Evolutionary conservation across 2,888 invertebrate genomes (phyloP), one percentile per base, ranked within the genome.

Genomic region (Eledone cirrhosa): DNA sequence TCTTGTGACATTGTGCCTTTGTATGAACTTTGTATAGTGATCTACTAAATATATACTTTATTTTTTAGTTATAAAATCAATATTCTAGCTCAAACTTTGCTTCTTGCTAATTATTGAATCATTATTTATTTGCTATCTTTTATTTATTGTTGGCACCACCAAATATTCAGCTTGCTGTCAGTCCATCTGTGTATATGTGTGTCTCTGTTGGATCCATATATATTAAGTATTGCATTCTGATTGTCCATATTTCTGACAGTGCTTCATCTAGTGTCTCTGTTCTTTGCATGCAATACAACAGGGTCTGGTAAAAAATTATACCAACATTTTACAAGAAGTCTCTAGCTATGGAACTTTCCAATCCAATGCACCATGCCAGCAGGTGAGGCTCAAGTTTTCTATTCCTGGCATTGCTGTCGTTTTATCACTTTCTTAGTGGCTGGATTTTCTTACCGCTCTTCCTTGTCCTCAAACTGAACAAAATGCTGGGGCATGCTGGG

Each of bases 291-390:
- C 76, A 48, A 48, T 27, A 76, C 76, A 48, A 78, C 82, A 84
- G 84, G 81, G 81, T 80, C 83, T 82, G 80, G 83, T 83, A 80
- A 84, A 83, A 83, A 83, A 81, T 78, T 80, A 82, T 82, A 82
- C 81, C 77, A 78, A 81, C 74, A 81, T 84, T 59, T 81, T 84
- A 69, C 84, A 82, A 78, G 83, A 84, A 75, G 77, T 80, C 76
- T 82, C 84, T 81, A 83, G 84, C 81, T 85, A 85, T 80, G 85
- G 85, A 80, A 85, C 85, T 69, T 85, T 85, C 83, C 83, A 83
- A 80, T 80, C 83, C 53, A 83, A 81, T 75, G 67, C 82, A 77
- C 79, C 81, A 75, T 72, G 33, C 72, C 72, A 72, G 72, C 85
- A 85, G 85, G 85, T 85, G 83, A 84, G 85, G 76, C 76, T 76